Percentiles rank a stretch among this genome's conserved stretches.
phyloP scores from a whole-genome alignment of 2,888 invertebrate species.

The Spisula solida region DNA sequence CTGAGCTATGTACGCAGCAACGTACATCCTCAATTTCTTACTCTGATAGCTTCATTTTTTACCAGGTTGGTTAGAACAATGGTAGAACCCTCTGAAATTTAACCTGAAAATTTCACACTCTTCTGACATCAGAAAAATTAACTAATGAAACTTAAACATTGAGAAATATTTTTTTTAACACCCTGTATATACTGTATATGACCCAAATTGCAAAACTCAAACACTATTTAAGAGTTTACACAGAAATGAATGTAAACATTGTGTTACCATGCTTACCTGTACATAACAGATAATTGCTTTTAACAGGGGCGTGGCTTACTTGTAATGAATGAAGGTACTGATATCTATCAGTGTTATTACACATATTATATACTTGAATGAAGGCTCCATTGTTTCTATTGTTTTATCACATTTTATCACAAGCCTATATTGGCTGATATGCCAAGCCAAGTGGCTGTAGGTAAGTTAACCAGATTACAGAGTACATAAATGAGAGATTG shows the following conservation, averaged over 20 bases:
- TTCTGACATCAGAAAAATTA: too few species aligned
- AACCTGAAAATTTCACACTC: too few species aligned
- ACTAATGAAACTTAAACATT: too few species aligned
- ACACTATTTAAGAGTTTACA: too few species aligned
- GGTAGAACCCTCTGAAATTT: too few species aligned
- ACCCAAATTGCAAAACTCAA: too few species aligned
- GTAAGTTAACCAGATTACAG: not conserved
- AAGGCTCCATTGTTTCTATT: conserved; percentile 9
- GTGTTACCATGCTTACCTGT: not conserved
- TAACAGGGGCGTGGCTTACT: not conserved
- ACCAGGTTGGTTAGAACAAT: too few species aligned
- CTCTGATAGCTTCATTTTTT: too few species aligned
- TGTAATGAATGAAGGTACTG: not conserved
- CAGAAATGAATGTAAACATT: not conserved
- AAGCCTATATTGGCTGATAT: conserved; percentile 7
- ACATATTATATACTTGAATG: not conserved
- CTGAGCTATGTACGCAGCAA: too few species aligned
- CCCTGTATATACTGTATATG: too few species aligned
- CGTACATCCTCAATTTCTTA: too few species aligned
- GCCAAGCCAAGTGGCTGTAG: conserved; percentile 7
- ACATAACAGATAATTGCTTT: not conserved
- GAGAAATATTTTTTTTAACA: too few species aligned
- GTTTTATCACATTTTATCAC: not conserved
- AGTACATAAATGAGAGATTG: not conserved
- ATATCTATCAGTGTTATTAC: not conserved